phyloP scores from a whole-genome alignment of 2,113 vertebrate species.

The Nerophis lumbriciformis region DNA sequence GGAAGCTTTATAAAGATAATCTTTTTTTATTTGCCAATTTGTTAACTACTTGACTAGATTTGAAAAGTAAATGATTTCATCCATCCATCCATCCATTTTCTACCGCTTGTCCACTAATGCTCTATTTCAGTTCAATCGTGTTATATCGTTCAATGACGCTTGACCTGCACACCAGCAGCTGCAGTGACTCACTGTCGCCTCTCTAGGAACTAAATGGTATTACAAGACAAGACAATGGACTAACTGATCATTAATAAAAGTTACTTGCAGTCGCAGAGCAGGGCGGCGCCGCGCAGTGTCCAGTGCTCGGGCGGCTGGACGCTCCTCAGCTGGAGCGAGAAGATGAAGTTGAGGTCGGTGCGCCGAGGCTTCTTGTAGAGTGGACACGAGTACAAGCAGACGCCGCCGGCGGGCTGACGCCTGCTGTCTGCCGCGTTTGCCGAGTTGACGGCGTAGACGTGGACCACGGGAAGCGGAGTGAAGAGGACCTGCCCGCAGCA shows the following conservation, averaged over 20 bases:
- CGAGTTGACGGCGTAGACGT: conserved; percentile 75
- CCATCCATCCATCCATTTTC: too few relatives aligned
- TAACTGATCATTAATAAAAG: neutral
- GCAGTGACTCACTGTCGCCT: too few relatives aligned
- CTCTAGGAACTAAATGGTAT: too few relatives aligned
- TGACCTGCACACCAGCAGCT: too few relatives aligned
- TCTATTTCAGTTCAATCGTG: too few relatives aligned
- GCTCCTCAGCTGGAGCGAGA: conserved; percentile 70
- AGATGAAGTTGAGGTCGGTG: conserved; percentile 80
- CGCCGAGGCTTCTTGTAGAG: conserved; percentile 79
- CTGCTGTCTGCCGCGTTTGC: conserved; percentile 42
- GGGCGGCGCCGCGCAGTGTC: conserved; percentile 75
- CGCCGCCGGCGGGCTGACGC: conserved; percentile 20
- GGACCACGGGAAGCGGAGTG: conserved; percentile 77
- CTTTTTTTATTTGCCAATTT: too few relatives aligned
- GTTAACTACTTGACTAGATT: too few relatives aligned
- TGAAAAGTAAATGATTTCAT: too few relatives aligned
- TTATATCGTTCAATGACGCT: too few relatives aligned
- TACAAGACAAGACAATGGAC: too few relatives aligned
- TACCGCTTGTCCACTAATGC: too few relatives aligned
- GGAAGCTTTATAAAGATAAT: too few relatives aligned
- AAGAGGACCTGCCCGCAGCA: conserved; percentile 73
- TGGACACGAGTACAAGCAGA: conserved; percentile 72
- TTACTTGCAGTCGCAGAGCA: conserved; percentile 76
- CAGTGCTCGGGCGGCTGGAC: conserved; percentile 72